Base-by-base conservation (phyloP, 1,140 invertebrate genomes). In the Eriocheir sinensis region DNA sequence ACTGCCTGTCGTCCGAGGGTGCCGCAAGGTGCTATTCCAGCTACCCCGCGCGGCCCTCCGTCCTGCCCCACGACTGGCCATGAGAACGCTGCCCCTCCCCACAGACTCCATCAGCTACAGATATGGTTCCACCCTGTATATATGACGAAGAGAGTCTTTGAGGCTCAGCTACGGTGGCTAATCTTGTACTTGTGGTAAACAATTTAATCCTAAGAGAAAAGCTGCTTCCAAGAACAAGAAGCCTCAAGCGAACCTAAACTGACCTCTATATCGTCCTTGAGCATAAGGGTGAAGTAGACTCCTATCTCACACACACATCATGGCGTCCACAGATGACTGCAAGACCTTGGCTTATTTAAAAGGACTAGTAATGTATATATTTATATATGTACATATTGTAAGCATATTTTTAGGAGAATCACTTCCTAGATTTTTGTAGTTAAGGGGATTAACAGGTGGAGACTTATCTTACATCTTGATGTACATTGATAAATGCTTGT, bases 331-430 rank as follows among this genome's bases (percentile, higher is more conserved):
- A 94, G 60, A 72, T 94, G 88, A 94, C 93, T 30, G 88, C 89
- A 91, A 91, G 93, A 94, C 89, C 93, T 94, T 94, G 88, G 80
- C 38, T 91, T 44, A 34, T 91, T 83, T 72, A 27, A 83, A 90
- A 94, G 60, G 88, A 94, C 88, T 94, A 94, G 85, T 83, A 94
- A 94, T 94, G 93, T 94, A 94, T 94, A 90, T 94, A 94, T 94
- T 94, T 94, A 94, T 94, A 94, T 94, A 94, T 94, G 80, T 94
- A 94, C 93, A 94, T 81, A 91, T 90, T 91, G 89, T 83, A 91
- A 94, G 89, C 93, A 94, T 90, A 60, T 90, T 88, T 91, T 94
- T 89, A 91, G 89, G 72, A 94, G 79, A 94, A 94, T 91, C 93
- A 90, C 89, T 94, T 90, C 83, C 41, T 91, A 85, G 86, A 90